Conservation (phyloP, 2,888 invertebrate species). For the Pristionchus fissidentatus region DNA sequence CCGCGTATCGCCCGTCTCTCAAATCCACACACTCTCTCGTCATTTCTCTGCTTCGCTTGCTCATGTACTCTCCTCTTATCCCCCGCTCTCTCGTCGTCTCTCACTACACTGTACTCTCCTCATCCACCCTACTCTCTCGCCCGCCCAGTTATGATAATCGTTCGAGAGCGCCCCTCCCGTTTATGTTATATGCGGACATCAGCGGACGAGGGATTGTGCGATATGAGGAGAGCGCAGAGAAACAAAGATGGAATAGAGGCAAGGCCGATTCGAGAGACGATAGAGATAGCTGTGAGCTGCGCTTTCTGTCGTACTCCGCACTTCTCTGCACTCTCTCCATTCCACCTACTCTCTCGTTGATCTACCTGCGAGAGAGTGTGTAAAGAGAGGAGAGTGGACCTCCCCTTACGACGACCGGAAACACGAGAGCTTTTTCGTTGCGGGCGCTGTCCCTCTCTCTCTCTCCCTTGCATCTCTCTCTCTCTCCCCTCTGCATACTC, state of each 20-base stretch:
- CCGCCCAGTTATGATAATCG: conserved; percentile 30
- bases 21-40: not conserved
- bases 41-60: not conserved
- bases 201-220: not conserved
- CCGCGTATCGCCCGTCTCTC: conserved; percentile 20
- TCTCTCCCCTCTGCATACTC: no score
- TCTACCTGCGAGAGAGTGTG: not conserved
- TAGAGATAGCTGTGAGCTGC: conserved; percentile 4
- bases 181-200: conserved; percentile 41
- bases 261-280: not conserved
- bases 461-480: no score
- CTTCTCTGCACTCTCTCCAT: not conserved
- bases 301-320: not conserved
- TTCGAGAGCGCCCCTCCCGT: conserved; percentile 5
- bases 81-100: not conserved
- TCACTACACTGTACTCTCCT: not conserved
- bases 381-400: not conserved
- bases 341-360: not conserved
- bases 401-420: no score
- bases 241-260: not conserved
- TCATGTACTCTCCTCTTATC: not conserved
- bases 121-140: not conserved
- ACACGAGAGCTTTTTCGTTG: no score
- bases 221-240: not conserved
- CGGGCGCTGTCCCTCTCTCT: no score